These are phyloP conservation scores for Sciaenops ocellatus DNA, from an alignment of 2,797 vertebrate species.

Conservation along the genomic window DNA sequence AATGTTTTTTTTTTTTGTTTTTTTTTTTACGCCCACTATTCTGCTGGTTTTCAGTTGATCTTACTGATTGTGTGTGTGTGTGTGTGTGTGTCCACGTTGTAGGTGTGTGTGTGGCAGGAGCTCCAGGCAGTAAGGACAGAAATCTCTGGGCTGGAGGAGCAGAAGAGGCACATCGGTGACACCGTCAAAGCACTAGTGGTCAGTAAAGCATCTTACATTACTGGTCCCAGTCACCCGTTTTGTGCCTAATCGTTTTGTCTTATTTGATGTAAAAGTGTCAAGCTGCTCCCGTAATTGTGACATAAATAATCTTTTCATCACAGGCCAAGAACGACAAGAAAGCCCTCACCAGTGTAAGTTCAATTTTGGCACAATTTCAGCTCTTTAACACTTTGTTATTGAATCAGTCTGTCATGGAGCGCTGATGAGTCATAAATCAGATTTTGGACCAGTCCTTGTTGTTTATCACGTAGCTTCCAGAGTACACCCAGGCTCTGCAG, in stretches of 20 bases:
- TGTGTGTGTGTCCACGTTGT: constrained; percentile 3
- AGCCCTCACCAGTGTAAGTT: constrained; percentile 81
- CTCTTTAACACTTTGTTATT: neutral
- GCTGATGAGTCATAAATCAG: neutral
- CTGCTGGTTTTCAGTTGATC: neutral
- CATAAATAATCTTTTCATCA: constrained; percentile 15
- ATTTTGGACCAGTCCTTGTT: neutral
- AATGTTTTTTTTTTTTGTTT: neutral
- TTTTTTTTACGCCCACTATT: neutral
- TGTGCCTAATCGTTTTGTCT: neutral
- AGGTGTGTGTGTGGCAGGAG: constrained; percentile 88
- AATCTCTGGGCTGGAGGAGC: constrained; percentile 83
- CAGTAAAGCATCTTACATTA: constrained; percentile 62
- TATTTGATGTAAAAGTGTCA: neutral
- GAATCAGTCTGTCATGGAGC: neutral
- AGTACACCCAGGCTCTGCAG: constrained; percentile 78
- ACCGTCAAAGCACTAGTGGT: constrained; percentile 86
- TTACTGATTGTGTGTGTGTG: neutral
- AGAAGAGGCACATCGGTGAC: constrained; percentile 82
- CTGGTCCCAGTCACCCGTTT: neutral
- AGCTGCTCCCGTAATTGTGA: neutral
- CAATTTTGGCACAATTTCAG: neutral
- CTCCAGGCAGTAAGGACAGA: constrained; percentile 81
- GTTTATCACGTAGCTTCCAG: constrained; percentile 80
- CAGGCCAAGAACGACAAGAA: constrained; percentile 81